These are phyloP conservation scores for Drosophila ogumai DNA, from an alignment of 1,140 invertebrate genomes.

Conservation along the genomic window DNA sequence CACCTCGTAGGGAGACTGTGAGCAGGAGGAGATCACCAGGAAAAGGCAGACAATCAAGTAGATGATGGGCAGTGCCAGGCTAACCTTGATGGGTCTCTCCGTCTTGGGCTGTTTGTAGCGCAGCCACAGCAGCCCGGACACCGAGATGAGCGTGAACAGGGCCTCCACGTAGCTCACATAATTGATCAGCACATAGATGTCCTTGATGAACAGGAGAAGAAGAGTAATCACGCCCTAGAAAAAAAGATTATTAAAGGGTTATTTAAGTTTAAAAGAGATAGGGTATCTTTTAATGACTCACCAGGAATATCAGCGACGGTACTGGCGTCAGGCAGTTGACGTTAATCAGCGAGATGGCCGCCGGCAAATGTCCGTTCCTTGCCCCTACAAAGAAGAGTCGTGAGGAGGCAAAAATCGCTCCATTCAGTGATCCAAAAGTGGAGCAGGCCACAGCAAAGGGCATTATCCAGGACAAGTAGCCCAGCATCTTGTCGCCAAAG, in stretches of 20 bases:
- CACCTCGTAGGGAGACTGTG: constrained; percentile 91
- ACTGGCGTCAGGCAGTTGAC: constrained; percentile 94
- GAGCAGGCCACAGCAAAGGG: constrained; percentile 94
- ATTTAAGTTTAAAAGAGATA: too few species aligned
- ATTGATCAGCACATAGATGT: constrained; percentile 96
- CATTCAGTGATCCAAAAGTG: constrained; percentile 94
- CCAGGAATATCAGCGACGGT: constrained; percentile 95
- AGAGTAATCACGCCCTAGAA: constrained; percentile 93
- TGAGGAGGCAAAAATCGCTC: constrained; percentile 94
- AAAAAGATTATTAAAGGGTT: constrained; percentile 58
- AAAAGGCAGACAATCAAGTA: constrained; percentile 95
- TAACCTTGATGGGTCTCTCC: constrained; percentile 89
- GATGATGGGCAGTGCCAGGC: constrained; percentile 90
- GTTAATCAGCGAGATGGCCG: constrained; percentile 94
- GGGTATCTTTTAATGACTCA: constrained; percentile 85
- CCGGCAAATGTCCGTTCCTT: constrained; percentile 94
- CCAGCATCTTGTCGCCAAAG: constrained; percentile 93
- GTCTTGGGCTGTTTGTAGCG: constrained; percentile 91
- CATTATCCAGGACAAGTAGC: constrained; percentile 93
- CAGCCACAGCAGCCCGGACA: constrained; percentile 94
- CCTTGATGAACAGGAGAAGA: constrained; percentile 91
- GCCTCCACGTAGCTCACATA: constrained; percentile 97
- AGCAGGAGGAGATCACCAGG: constrained; percentile 93
- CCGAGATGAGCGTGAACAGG: constrained; percentile 95
- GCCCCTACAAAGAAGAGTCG: constrained; percentile 96